phyloP scores from a whole-genome alignment of 2,888 invertebrate genomes.

The Chrysopilus asiliformis region DNA sequence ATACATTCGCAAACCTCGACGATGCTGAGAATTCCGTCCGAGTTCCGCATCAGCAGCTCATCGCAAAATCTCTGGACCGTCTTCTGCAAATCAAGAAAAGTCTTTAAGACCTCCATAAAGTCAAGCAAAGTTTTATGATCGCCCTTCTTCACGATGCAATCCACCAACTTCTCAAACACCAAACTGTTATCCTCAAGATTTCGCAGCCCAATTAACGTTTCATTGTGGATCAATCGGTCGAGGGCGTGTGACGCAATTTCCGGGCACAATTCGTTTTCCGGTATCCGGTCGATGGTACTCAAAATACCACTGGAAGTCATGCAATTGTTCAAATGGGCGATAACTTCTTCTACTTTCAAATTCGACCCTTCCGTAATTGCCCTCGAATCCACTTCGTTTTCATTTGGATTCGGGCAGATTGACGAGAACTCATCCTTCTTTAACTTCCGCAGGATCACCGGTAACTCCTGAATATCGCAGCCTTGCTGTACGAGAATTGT shows the following conservation, averaged over 20 bases:
- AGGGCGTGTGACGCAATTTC: constrained; percentile 36
- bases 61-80: constrained; percentile 41
- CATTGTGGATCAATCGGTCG: constrained; percentile 36
- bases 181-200: constrained; percentile 12
- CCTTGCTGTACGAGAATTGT: constrained; percentile 54
- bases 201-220: constrained; percentile 22
- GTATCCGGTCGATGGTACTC: constrained; percentile 34
- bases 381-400: constrained; percentile 16
- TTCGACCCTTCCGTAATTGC: neutral
- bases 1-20: constrained; percentile 46
- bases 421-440: constrained; percentile 32
- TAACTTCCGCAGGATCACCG: constrained; percentile 45
- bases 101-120: constrained; percentile 30
- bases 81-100: constrained; percentile 22
- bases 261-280: constrained; percentile 37
- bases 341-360: constrained; percentile 9
- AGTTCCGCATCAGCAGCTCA: constrained; percentile 46
- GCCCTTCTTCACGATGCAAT: constrained; percentile 34
- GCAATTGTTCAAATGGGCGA: constrained; percentile 24
- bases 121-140: constrained; percentile 34
- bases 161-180: constrained; percentile 37
- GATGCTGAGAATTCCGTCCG: constrained; percentile 44
- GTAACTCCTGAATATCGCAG: constrained; percentile 51
- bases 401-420: constrained; percentile 19
- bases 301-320: constrained; percentile 28